Evolutionary conservation across 30 jellyfish, hydroid and myxozoan genomes (phyloP).

Genomic region (Hydra vulgaris): DNA sequence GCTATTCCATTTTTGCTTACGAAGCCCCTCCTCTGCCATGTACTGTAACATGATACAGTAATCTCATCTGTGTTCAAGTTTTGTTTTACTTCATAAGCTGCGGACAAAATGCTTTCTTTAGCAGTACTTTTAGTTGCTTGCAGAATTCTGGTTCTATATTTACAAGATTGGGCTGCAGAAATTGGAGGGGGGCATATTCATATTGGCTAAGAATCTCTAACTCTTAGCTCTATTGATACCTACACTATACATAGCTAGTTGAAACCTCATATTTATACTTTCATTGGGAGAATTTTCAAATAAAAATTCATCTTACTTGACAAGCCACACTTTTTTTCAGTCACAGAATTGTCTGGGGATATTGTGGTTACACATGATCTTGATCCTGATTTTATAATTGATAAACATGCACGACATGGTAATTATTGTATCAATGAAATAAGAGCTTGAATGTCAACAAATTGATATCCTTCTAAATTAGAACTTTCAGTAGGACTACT

Average conservation of each 20-base stretch:
- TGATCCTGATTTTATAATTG: not conserved
- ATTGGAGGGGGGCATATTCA: not conserved
- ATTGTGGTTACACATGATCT: not conserved
- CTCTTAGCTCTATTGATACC: not conserved
- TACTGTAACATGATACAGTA: not conserved
- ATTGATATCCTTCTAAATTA: not conserved
- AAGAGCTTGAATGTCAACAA: not conserved
- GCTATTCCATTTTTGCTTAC: not conserved
- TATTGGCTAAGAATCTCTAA: not conserved
- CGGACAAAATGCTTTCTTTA: not conserved
- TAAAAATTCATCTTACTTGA: not conserved
- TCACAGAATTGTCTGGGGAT: not conserved
- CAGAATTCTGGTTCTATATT: not conserved
- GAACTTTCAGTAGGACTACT: not conserved
- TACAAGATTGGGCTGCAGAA: not conserved
- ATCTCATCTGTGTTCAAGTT: not conserved
- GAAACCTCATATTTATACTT: not conserved
- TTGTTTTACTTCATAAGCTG: not conserved
- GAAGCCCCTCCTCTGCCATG: not conserved
- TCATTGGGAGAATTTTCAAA: not conserved
- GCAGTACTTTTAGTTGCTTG: not conserved
- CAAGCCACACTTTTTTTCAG: not conserved
- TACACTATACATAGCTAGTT: not conserved
- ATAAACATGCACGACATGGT: not conserved
- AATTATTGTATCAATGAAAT: not conserved